Evolutionary conservation across 2,888 invertebrate species (phyloP).

Genomic region (Cepaea hortensis): DNA sequence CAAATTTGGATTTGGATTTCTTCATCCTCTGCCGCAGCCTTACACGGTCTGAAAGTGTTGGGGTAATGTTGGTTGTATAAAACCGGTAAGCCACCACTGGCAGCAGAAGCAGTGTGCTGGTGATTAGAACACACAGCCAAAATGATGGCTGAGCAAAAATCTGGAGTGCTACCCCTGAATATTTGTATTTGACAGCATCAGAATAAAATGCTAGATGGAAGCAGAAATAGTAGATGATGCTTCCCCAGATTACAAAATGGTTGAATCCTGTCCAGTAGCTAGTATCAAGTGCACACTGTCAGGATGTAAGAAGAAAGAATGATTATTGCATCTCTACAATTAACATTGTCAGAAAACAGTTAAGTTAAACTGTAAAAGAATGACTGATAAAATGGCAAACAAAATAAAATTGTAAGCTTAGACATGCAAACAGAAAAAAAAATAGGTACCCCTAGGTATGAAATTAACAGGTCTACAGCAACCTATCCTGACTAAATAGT

Average conservation of each 20-base stretch:
- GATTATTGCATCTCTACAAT: background rate
- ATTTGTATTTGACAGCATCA: slow-evolving; percentile 81
- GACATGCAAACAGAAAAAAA: too few species aligned
- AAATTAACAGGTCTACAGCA: too few species aligned
- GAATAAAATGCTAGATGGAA: slow-evolving; percentile 94
- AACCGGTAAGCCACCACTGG: slow-evolving; percentile 93
- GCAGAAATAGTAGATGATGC: slow-evolving; percentile 94
- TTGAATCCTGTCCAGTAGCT: slow-evolving; percentile 98
- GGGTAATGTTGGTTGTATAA: slow-evolving; percentile 92
- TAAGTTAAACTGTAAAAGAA: too few species aligned
- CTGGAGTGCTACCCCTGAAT: slow-evolving; percentile 75
- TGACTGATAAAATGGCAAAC: too few species aligned
- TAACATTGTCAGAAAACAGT: too few species aligned
- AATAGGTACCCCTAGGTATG: too few species aligned
- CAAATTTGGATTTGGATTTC: slow-evolving; percentile 68
- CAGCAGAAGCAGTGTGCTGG: slow-evolving; percentile 88
- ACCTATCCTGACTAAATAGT: too few species aligned
- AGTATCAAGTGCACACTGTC: slow-evolving; percentile 97
- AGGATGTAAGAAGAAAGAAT: slow-evolving; percentile 58
- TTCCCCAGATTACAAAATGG: slow-evolving; percentile 98
- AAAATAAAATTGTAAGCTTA: too few species aligned
- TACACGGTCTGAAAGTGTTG: slow-evolving; percentile 93
- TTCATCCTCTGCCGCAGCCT: slow-evolving; percentile 87
- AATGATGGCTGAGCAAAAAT: slow-evolving; percentile 89
- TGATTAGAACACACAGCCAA: slow-evolving; percentile 81